Base-by-base conservation (phyloP, 2,888 invertebrate species). In the Girardia tigrina region DNA sequence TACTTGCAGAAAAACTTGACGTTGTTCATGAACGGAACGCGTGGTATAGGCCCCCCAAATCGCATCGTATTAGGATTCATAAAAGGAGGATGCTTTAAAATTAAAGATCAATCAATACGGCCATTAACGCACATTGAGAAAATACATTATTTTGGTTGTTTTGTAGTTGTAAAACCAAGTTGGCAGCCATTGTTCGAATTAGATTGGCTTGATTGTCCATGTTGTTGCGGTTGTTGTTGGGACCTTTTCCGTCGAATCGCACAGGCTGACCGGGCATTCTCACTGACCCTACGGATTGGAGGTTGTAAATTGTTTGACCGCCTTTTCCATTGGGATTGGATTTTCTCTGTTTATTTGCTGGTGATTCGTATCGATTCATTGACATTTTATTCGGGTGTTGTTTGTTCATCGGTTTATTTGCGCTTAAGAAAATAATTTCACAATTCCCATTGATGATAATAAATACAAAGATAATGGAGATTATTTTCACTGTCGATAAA, bases 1-100 rank as follows among this genome's bases (percentile, higher is more conserved):
- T 56, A 56, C 56, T 56, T 56, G 56, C 56, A 56, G 23, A 56
- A 12, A 20, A 36, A 12, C 36, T 56, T 56, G 20, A 56, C 23
- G n/a, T 56, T 56, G 23, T 56, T 56, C 56, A 56, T 56, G 23
- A 56, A 56, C n/a, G 56, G 56, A n/a, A 56, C 56, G n/a, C 56
- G 4, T 4, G 56, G 56, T 20, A 56, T 56, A n/a, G 56, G 56
- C 23, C 56, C 56, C 20, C 56, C 56, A n/a, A 56, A 56, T 8
- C 56, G 56, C 56, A 56, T 56, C 4, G 56, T 23, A 56, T 56
- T 56, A 56, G 56, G 56, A 56, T 56, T 56, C 56, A 56, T 56
- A 23, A 56, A 56, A 12, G 56, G 56, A 6, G 56, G 20, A n/a
- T 56, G 4, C 6, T 16, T 12, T 56, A 56, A 8, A 8, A 20